Conservation (phyloP, 2,113 vertebrate genomes). For the Tinamus guttatus region DNA sequence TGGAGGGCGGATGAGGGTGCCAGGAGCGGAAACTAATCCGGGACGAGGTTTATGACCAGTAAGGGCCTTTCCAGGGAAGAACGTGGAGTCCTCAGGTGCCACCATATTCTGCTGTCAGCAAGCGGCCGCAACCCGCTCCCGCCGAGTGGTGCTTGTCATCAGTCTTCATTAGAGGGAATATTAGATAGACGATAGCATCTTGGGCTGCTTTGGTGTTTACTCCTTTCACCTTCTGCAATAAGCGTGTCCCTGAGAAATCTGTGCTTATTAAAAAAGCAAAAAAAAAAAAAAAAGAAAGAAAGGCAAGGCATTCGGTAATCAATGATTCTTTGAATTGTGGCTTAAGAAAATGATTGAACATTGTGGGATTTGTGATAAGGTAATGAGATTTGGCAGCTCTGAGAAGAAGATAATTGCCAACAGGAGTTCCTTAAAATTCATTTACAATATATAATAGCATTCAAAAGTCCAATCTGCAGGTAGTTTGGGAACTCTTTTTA, state of each 20-base stretch:
- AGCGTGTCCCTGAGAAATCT: neutral
- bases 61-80: neutral
- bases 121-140: neutral
- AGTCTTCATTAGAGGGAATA: neutral
- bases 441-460: neutral
- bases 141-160: neutral
- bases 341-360: neutral
- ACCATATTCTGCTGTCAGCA: neutral
- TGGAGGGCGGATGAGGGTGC: neutral
- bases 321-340: neutral
- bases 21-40: neutral
- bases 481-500: slow-evolving; percentile 16
- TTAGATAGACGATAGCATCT: neutral
- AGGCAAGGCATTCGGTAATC: neutral
- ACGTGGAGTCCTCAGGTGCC: neutral
- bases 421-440: slow-evolving; percentile 9
- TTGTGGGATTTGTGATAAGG: slow-evolving; percentile 15
- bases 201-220: neutral
- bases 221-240: neutral
- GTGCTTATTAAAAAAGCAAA: neutral
- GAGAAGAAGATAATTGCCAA: neutral
- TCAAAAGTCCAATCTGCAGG: neutral
- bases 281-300: neutral
- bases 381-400: neutral
- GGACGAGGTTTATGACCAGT: neutral